These are phyloP conservation scores for Erannis defoliaria DNA, from an alignment of 2,888 invertebrate species.

Conservation along the genomic window DNA sequence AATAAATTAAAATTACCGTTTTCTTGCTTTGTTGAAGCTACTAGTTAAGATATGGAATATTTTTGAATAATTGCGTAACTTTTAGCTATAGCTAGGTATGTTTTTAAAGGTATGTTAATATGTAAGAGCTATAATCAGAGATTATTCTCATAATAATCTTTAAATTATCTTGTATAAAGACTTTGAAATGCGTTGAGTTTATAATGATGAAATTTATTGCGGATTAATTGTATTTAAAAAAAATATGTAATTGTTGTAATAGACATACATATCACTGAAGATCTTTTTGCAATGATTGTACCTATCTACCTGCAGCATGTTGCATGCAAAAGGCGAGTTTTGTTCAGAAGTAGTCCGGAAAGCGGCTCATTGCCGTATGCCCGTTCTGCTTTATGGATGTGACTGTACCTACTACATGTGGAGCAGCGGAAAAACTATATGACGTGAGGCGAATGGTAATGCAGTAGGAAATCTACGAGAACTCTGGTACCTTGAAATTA, in stretches of 20 bases:
- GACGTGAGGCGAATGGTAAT: constrained; percentile 45
- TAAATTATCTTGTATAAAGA: background rate
- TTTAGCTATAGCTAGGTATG: too few relatives aligned
- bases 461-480: constrained; percentile 38
- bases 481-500: constrained; percentile 24
- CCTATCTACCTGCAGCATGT: constrained; percentile 53
- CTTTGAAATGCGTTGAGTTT: background rate
- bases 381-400: constrained; percentile 46
- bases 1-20: constrained; percentile 41
- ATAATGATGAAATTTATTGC: background rate
- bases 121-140: background rate
- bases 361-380: constrained; percentile 50
- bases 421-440: constrained; percentile 42
- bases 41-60: constrained; percentile 19
- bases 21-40: constrained; percentile 35
- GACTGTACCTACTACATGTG: constrained; percentile 45
- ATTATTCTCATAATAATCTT: background rate
- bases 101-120: background rate
- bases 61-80: constrained; percentile 16
- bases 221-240: background rate
- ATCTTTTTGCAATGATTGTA: constrained; percentile 32
- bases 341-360: constrained; percentile 50
- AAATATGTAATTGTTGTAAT: background rate
- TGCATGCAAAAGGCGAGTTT: constrained; percentile 70
- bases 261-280: background rate